These are phyloP conservation scores for Chaitophorus viminalis DNA, from an alignment of 2,888 invertebrate species.

Conservation along the genomic window DNA sequence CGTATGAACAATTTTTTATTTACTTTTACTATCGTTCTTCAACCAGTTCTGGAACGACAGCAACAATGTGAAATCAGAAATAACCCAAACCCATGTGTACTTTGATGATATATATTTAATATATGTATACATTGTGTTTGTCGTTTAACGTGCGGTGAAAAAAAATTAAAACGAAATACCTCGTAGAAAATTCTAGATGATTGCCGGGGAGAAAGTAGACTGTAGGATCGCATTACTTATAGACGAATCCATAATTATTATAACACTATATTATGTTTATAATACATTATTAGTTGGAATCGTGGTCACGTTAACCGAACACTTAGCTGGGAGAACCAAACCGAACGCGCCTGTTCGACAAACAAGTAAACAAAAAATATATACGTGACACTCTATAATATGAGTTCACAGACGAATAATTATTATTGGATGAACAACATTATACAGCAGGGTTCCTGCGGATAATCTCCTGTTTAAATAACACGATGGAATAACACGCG, in stretches of 20 bases:
- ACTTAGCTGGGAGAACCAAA: not conserved
- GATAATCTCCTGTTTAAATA: too few relatives aligned
- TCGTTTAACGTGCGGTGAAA: not conserved
- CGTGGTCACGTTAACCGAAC: not conserved
- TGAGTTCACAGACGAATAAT: not conserved
- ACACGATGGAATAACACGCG: too few relatives aligned
- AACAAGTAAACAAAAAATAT: not conserved
- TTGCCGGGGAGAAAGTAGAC: constrained; percentile 30
- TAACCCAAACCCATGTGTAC: not conserved
- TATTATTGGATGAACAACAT: too few relatives aligned
- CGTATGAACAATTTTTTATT: constrained; percentile 5
- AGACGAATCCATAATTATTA: constrained; percentile 2
- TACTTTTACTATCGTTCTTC: too few relatives aligned
- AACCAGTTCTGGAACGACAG: not conserved
- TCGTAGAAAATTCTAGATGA: constrained; percentile 32
- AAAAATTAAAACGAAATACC: not conserved
- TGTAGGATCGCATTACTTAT: constrained; percentile 1
- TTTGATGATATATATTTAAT: not conserved
- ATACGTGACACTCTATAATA: not conserved
- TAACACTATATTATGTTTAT: not conserved
- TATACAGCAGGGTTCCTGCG: too few relatives aligned
- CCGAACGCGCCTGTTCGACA: not conserved
- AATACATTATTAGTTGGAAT: not conserved
- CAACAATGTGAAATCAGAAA: constrained; percentile 38
- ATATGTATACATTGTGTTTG: not conserved